Evolutionary conservation across 2,888 invertebrate genomes (phyloP), one percentile per base, ranked within the genome.

Genomic region (Alsophila aescularia): DNA sequence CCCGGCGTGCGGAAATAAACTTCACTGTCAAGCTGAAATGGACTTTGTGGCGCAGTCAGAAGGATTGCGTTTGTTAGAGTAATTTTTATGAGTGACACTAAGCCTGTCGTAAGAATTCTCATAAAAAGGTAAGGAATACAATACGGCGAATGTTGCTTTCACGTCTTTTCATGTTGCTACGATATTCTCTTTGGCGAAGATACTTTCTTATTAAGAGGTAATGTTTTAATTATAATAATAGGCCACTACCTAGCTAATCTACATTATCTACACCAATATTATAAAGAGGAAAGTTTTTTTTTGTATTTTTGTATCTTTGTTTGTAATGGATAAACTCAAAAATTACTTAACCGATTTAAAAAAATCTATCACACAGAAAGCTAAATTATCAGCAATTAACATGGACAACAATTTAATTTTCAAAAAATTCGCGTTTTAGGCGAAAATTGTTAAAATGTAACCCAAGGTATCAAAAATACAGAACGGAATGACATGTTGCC

Each of bases 21-120:
- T 48, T 40, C 29, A 40, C 40, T 36, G 47, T 39, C 21, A 48
- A 45, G 24, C 31, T 27, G 56, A 62, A 63, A 43, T 54, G 37
- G 37, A 56, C 61, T 48, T 58, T 63, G 52, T 31, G 56, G 24
- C 43, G 45, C 48, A 49, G 60, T 52, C 60, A 39, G 52, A 58
- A 61, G 58, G 60, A 61, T 44, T 29, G 7, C 53, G 58, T 58
- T 58, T 52, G 58, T 45, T 50, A 43, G 21, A 60, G 55, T 65
- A 51, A 65, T 65, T 66, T 66, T 66, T 66, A 63, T 66, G 58
- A 47, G 57, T 45, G 50, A 49, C 43, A 39, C 59, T 62, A 59
- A 66, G 61, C 66, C 32, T 54, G 61, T 63, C 66, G 66, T 66
- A 66, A 63, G 65, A 66, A 63, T 66, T 47, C 58, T 61, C 61